A percentile compares a stretch with the other conserved stretches of the same genome.
Conservation (phyloP, 2,113 vertebrate genomes). For the Myrmophylax atrothorax region DNA sequence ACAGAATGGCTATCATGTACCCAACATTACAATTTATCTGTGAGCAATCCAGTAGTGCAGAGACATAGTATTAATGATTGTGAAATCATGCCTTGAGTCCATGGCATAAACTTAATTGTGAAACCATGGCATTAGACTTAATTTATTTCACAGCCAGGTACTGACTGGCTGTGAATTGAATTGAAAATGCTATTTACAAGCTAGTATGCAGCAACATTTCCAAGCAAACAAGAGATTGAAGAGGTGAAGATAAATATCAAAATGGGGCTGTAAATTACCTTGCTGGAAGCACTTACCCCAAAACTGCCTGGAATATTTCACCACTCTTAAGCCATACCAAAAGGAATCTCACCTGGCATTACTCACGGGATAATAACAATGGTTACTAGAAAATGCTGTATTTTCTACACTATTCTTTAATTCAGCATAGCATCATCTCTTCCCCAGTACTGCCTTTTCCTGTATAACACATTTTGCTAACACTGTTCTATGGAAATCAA, state of each 20-base stretch:
- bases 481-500: neutral
- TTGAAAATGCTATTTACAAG: neutral
- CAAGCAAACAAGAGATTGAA: constrained; percentile 5
- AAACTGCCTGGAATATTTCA: neutral
- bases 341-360: neutral
- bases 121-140: neutral
- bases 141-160: constrained; percentile 16
- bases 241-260: neutral
- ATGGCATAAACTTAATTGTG: neutral
- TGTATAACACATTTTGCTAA: neutral
- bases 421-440: neutral
- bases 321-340: neutral
- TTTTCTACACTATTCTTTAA: neutral
- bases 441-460: neutral
- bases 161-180: neutral
- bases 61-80: neutral
- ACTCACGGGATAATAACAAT: neutral
- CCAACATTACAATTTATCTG: neutral
- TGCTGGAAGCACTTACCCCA: neutral
- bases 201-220: neutral
- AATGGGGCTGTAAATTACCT: neutral
- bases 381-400: neutral
- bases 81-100: neutral
- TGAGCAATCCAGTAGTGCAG: neutral
- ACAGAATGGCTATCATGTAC: neutral